Evolutionary conservation across 1,140 invertebrate genomes (phyloP).

Genomic region (Drosophila bipectinata): DNA sequence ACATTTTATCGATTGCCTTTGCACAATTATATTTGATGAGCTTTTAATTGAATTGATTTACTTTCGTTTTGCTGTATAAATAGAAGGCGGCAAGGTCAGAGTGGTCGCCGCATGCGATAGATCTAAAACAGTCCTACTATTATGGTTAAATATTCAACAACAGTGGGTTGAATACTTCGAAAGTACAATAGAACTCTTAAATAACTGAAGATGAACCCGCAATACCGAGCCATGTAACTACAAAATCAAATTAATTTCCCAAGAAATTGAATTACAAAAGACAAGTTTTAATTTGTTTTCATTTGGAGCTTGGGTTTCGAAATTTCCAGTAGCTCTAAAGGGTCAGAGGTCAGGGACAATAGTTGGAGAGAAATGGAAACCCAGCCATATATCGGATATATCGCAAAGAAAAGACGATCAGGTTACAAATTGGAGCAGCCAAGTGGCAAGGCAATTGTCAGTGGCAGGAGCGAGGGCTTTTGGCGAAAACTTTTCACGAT

Average conservation of each 20-base stretch:
- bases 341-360: background rate
- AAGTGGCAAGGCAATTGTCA: conserved; percentile 34
- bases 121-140: background rate
- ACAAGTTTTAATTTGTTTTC: too few species aligned
- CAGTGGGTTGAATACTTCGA: too few species aligned
- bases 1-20: conserved; percentile 66
- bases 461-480: conserved; percentile 15
- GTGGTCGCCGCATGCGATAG: conserved; percentile 28
- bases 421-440: conserved; percentile 35
- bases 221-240: too few species aligned
- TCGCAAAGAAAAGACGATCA: conserved; percentile 15
- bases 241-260: too few species aligned
- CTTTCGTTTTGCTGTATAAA: conserved; percentile 46
- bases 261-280: too few species aligned
- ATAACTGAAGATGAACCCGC: too few species aligned
- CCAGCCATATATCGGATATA: background rate
- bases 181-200: too few species aligned
- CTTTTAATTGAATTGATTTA: conserved; percentile 79
- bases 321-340: too few species aligned
- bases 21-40: conserved; percentile 73
- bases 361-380: background rate
- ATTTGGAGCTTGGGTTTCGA: background rate
- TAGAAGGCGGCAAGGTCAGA: conserved; percentile 21
- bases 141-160: too few species aligned
- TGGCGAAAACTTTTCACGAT: conserved; percentile 9